Evolutionary conservation across 2,113 vertebrate species (phyloP).

Genomic region (Leptocoma aspasia): DNA sequence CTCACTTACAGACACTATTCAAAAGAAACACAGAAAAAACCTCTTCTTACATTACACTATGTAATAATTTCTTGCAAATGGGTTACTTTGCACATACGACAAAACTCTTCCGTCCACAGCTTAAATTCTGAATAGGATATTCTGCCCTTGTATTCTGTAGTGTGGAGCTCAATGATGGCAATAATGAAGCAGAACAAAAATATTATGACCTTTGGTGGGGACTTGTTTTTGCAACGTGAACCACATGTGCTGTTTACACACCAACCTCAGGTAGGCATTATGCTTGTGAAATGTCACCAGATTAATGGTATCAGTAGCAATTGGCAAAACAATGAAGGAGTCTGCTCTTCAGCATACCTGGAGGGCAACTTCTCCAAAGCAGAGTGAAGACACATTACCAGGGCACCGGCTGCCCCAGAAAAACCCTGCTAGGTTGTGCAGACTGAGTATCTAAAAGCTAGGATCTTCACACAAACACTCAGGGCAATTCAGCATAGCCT

Average conservation of each 20-base stretch:
- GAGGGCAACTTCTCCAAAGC: not conserved
- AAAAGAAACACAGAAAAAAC: not conserved
- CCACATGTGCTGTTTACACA: not conserved
- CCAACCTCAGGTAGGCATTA: accelerated
- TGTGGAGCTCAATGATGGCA: not conserved
- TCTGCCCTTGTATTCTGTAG: not conserved
- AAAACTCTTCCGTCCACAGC: not conserved
- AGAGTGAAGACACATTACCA: not conserved
- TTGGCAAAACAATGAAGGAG: not conserved
- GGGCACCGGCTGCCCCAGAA: not conserved
- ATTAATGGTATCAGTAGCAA: not conserved
- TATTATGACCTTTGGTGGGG: not conserved
- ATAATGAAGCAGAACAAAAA: not conserved
- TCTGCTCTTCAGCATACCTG: not conserved
- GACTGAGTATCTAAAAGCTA: not conserved
- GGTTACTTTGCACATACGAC: not conserved
- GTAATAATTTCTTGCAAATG: not conserved
- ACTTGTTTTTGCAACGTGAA: not conserved
- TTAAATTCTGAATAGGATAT: not conserved
- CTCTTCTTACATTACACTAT: not conserved
- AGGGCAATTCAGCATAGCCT: not conserved
- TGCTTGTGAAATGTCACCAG: not conserved
- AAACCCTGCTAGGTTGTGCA: not conserved
- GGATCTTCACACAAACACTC: not conserved
- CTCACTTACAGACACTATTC: not conserved